These are phyloP conservation scores for Drosophila setifemur DNA, from an alignment of 1,140 invertebrate genomes.

Conservation along the genomic window DNA sequence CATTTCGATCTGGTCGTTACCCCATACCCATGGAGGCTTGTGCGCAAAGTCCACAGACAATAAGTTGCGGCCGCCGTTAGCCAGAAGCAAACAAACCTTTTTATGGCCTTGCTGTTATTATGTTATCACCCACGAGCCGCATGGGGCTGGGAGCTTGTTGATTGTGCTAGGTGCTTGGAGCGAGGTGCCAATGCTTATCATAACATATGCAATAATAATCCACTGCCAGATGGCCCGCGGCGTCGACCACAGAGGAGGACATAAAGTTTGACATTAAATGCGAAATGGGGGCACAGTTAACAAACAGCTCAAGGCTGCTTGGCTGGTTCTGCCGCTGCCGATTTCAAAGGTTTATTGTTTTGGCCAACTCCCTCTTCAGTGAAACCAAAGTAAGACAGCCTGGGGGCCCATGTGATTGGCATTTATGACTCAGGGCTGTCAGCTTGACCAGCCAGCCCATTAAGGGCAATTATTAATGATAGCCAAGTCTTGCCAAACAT, in stretches of 20 bases:
- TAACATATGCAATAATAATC: conserved; percentile 72
- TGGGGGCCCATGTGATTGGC: conserved; percentile 31
- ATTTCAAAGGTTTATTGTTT: conserved; percentile 15
- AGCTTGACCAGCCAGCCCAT: conserved; percentile 17
- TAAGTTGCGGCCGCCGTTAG: conserved; percentile 45
- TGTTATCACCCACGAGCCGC: conserved; percentile 46
- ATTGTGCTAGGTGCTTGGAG: conserved; percentile 8
- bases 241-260: conserved; percentile 26
- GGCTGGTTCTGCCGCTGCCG: background rate
- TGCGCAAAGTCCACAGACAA: conserved; percentile 22
- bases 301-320: background rate
- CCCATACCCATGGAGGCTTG: no score
- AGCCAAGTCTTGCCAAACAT: no score
- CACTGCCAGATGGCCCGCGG: conserved; percentile 22
- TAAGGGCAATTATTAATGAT: conserved; percentile 32
- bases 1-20: no score
- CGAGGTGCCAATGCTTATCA: conserved; percentile 51
- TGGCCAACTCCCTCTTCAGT: background rate
- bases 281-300: conserved; percentile 34
- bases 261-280: conserved; percentile 62
- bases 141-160: background rate
- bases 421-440: conserved; percentile 34
- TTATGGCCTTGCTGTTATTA: conserved; percentile 62
- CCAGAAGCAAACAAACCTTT: conserved; percentile 52
- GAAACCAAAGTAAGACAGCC: background rate